Evolutionary conservation across 1,140 invertebrate genomes (phyloP).

Genomic region (Saccostrea glomerata): DNA sequence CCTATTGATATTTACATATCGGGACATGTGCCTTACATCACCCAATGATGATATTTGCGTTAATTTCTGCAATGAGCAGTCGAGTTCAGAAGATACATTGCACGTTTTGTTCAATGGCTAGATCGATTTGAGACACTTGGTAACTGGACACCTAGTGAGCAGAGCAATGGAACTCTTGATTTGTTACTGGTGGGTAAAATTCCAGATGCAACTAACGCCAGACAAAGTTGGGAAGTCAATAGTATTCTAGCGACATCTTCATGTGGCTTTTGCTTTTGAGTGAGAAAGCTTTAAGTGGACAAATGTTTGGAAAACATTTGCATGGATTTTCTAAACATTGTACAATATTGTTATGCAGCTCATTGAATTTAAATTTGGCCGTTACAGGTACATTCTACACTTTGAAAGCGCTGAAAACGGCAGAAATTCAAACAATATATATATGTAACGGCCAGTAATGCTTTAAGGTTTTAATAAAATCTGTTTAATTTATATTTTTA

Average conservation of each 20-base stretch:
- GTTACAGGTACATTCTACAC: neutral
- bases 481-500: neutral
- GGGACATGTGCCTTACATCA: slow-evolving; percentile 32
- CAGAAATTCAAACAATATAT: neutral
- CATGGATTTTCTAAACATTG: neutral
- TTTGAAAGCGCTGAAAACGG: neutral
- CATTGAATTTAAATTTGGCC: neutral
- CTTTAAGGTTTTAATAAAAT: neutral
- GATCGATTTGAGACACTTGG: slow-evolving; percentile 3
- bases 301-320: neutral
- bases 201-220: neutral
- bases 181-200: neutral
- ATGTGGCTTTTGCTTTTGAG: neutral
- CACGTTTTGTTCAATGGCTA: neutral
- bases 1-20: slow-evolving; percentile 9
- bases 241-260: neutral
- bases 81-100: neutral
- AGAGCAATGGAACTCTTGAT: neutral
- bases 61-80: neutral
- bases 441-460: neutral
- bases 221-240: neutral
- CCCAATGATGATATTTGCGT: slow-evolving; percentile 26
- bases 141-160: neutral
- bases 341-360: slow-evolving; percentile 2
- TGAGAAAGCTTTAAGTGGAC: neutral